These are phyloP conservation scores for Charaxes varanes DNA, from an alignment of 1,140 invertebrate species.

Conservation along the genomic window DNA sequence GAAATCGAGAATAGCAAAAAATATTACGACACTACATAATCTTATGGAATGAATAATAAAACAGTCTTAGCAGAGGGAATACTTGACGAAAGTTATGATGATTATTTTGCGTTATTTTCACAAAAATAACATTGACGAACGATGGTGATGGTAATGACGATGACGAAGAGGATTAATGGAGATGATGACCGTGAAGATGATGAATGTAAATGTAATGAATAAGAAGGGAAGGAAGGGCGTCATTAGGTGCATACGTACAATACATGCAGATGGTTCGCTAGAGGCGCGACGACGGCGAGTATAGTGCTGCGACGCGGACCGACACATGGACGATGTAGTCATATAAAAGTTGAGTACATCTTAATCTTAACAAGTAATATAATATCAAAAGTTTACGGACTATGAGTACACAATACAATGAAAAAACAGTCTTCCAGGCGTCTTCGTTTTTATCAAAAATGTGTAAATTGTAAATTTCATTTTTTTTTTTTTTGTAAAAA, in stretches of 20 bases:
- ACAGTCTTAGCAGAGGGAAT: too few species aligned
- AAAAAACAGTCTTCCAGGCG: conserved; percentile 68
- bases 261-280: conserved; percentile 15
- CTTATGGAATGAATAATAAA: conserved; percentile 1
- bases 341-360: conserved; percentile 23
- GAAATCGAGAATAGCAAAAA: neutral
- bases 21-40: neutral
- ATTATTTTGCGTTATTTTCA: too few species aligned
- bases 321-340: conserved; percentile 17
- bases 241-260: too few species aligned
- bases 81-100: too few species aligned
- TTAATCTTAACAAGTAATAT: conserved; percentile 61
- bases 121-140: too few species aligned
- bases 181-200: conserved; percentile 1
- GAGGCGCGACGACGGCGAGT: conserved; percentile 16
- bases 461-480: conserved; percentile 71
- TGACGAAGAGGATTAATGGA: conserved; percentile 7
- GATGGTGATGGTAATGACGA: neutral
- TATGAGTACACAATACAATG: conserved; percentile 61
- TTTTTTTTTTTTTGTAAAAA: conserved; percentile 37
- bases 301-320: conserved; percentile 18
- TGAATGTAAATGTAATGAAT: neutral
- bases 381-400: conserved; percentile 68
- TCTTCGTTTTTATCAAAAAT: conserved; percentile 61
- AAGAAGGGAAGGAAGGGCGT: conserved; percentile 1